These are phyloP conservation scores for Bombus pascuorum DNA, from an alignment of 1,140 invertebrate genomes.

Conservation along the genomic window DNA sequence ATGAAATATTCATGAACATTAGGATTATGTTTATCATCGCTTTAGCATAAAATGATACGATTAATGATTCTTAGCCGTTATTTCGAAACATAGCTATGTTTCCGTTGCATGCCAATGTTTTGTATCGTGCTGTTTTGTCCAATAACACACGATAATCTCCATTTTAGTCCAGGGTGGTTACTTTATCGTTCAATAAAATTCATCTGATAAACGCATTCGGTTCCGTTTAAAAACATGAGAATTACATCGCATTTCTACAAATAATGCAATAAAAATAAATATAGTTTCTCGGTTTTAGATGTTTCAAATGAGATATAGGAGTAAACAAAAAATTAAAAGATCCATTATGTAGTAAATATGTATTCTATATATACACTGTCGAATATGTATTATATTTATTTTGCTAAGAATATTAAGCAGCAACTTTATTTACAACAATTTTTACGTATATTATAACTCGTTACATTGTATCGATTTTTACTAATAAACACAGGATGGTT, in stretches of 20 bases:
- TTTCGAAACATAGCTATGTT: not conserved
- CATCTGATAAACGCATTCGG: not conserved
- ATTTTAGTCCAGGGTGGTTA: not conserved
- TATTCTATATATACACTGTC: not conserved
- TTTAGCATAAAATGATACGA: not conserved
- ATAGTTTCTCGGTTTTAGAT: not conserved
- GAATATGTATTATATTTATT: not conserved
- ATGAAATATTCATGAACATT: slow-evolving; percentile 11
- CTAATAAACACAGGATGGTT: not conserved
- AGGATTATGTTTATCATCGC: not conserved
- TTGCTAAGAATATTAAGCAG: not conserved
- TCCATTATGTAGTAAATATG: not conserved
- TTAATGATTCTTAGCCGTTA: slow-evolving; percentile 8
- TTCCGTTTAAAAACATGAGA: not conserved
- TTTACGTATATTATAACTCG: not conserved
- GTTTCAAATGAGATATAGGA: not conserved
- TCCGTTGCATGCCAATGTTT: not conserved
- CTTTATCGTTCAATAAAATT: not conserved
- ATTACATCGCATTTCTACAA: not conserved
- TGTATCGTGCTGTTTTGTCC: not conserved
- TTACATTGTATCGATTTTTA: not conserved
- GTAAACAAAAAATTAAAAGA: not conserved
- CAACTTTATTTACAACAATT: not conserved
- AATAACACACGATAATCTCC: not conserved
- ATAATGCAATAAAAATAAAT: not conserved